These are phyloP conservation scores for Astur gentilis DNA, from an alignment of 2,113 vertebrate species.

Conservation along the genomic window DNA sequence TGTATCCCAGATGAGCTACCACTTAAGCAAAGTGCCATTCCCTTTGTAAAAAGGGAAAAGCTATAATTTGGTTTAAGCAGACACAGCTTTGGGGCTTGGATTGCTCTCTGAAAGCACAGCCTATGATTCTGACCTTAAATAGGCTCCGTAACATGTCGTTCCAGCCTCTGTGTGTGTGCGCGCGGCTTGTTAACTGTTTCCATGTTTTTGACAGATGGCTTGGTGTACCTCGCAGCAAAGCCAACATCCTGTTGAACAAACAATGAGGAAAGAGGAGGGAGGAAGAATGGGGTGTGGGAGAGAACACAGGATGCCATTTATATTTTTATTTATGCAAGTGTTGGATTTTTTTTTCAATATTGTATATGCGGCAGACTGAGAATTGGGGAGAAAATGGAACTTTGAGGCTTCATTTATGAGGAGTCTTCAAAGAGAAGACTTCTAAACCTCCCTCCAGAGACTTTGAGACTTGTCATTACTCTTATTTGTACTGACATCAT, in stretches of 20 bases:
- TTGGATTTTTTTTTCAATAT: background rate
- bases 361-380: background rate
- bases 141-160: conserved; percentile 22
- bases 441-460: background rate
- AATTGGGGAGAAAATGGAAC: background rate
- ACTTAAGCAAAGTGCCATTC: background rate
- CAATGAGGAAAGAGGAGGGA: conserved; percentile 49
- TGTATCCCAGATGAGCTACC: background rate
- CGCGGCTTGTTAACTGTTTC: conserved; percentile 32
- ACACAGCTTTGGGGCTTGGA: background rate
- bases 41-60: background rate
- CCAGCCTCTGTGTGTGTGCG: background rate
- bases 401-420: background rate
- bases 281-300: conserved; percentile 45
- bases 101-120: background rate
- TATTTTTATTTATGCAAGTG: conserved; percentile 45
- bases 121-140: background rate
- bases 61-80: background rate
- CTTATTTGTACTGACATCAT: background rate
- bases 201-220: conserved; percentile 66
- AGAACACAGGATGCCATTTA: conserved; percentile 52
- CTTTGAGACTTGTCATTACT: background rate
- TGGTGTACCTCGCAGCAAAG: conserved; percentile 45
- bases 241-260: conserved; percentile 66
- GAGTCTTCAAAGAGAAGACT: background rate